A percentile compares a stretch with the other conserved stretches of the same genome.
Evolutionary conservation across 2,888 invertebrate species (phyloP).

Genomic region (Zaprionus bogoriensis): DNA sequence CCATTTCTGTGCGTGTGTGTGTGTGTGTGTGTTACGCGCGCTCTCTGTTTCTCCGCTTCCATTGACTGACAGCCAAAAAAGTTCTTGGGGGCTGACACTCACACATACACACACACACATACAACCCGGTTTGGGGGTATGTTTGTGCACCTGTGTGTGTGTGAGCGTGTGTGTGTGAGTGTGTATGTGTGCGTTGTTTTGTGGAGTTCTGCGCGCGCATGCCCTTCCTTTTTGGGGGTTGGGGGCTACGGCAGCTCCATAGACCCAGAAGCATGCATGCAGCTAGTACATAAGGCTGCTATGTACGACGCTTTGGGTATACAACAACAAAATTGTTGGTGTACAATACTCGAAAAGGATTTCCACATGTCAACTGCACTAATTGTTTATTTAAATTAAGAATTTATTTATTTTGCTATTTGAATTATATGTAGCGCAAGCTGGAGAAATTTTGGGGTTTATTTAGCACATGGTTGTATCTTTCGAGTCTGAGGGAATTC

Average conservation of each 20-base stretch:
- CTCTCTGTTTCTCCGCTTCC: constrained; percentile 66
- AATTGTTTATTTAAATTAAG: neutral
- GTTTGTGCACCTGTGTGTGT: constrained; percentile 19
- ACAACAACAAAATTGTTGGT: constrained; percentile 53
- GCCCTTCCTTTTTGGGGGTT: constrained; percentile 49
- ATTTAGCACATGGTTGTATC: neutral
- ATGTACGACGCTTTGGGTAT: constrained; percentile 53
- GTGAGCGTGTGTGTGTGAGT: constrained; percentile 17
- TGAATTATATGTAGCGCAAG: neutral
- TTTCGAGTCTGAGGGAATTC: no score
- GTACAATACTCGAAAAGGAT: neutral
- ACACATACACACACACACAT: constrained; percentile 26
- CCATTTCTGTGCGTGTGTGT: neutral
- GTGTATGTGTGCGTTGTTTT: constrained; percentile 42
- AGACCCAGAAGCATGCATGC: constrained; percentile 24
- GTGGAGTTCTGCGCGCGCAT: constrained; percentile 76
- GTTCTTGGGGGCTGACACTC: constrained; percentile 70
- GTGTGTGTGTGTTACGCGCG: constrained; percentile 38
- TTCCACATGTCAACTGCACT: neutral
- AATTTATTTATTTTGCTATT: neutral
- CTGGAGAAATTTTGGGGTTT: neutral
- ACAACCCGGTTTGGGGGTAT: constrained; percentile 43
- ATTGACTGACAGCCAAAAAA: constrained; percentile 77
- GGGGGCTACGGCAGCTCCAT: constrained; percentile 25
- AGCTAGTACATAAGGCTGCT: constrained; percentile 18